Base-by-base conservation (phyloP, 2,797 vertebrate species). In the Cossypha polioptera region DNA sequence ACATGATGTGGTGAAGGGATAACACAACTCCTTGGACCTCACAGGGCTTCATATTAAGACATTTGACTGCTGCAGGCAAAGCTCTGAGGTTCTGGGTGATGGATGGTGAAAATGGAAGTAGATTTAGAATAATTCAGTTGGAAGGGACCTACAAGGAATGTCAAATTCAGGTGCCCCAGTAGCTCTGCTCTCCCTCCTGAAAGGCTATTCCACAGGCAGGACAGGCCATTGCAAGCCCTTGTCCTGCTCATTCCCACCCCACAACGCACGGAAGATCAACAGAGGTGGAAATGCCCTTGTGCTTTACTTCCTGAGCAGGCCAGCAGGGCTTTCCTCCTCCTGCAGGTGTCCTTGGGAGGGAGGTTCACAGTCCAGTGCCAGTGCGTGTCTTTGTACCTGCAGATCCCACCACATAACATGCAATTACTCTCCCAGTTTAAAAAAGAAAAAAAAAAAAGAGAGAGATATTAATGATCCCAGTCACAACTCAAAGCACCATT, bases 31-130 rank as follows among this genome's bases (percentile, higher is more conserved):
- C 68, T 85, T 7, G 3, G 45, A 45, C 16, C 9, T 1, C n/a
- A 14, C 0, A 1, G n/a, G 55, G 45, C 38, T 69, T 40, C 68
- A 20, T 7, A 0, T n/a, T 68, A 38, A 53, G 63, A 10, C 1
- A 2, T 53, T 36, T 61, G 42, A 11, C 25, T 35, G 25, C 58
- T 74, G 0, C 2, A 6, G 33, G n/a, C 38, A 59, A 59, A 63
- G 26, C 5, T 33, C 55, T 12, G 16, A 38, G 33, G 28, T 18
- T 65, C 76, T 68, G 73, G 9, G 6, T 24, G 48, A 55, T 13
- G 45, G 45, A 13, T 1, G 2, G 22, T 20, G 57, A 51, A 57
- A 69, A 36, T 0, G 51, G n/a, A 16, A 72, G 24, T 21, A 28
- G 57, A 13, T 82, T 72, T 48, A 26, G 59, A 48, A 13, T 5